phyloP scores from a whole-genome alignment of 2,113 vertebrate species.

The Carassius carassius region DNA sequence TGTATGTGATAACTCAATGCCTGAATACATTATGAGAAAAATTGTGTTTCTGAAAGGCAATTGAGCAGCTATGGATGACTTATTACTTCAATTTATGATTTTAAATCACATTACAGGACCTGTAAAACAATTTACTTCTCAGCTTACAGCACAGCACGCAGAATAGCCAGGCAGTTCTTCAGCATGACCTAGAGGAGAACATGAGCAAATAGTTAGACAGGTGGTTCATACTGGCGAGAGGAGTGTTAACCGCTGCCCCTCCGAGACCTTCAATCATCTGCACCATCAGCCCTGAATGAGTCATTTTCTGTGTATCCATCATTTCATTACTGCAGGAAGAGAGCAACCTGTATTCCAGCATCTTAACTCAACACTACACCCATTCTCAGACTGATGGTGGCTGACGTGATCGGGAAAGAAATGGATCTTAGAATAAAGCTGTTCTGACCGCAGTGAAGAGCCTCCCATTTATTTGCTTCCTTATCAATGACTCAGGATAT shows the following conservation, averaged over 20 bases:
- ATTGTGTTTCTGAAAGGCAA: neutral
- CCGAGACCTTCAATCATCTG: slow-evolving; percentile 41
- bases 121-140: slow-evolving; percentile 1
- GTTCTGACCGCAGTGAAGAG: slow-evolving; percentile 8
- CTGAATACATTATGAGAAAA: neutral
- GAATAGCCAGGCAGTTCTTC: neutral
- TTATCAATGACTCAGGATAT: neutral
- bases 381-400: slow-evolving; percentile 29
- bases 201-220: slow-evolving; percentile 35
- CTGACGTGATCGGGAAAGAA: slow-evolving; percentile 18
- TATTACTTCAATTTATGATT: slow-evolving; percentile 17
- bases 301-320: slow-evolving; percentile 44
- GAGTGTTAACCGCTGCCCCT: slow-evolving; percentile 24
- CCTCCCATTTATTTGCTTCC: neutral
- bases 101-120: slow-evolving; percentile 9
- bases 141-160: neutral
- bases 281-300: slow-evolving; percentile 39
- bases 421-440: slow-evolving; percentile 13
- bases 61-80: slow-evolving; percentile 1
- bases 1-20: neutral
- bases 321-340: slow-evolving; percentile 43
- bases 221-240: neutral
- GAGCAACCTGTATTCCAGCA: slow-evolving; percentile 23
- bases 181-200: slow-evolving; percentile 19
- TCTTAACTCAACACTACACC: slow-evolving; percentile 3